Base-by-base conservation (phyloP, 2,888 invertebrate genomes). In the Pachycephus smyrnensis region DNA sequence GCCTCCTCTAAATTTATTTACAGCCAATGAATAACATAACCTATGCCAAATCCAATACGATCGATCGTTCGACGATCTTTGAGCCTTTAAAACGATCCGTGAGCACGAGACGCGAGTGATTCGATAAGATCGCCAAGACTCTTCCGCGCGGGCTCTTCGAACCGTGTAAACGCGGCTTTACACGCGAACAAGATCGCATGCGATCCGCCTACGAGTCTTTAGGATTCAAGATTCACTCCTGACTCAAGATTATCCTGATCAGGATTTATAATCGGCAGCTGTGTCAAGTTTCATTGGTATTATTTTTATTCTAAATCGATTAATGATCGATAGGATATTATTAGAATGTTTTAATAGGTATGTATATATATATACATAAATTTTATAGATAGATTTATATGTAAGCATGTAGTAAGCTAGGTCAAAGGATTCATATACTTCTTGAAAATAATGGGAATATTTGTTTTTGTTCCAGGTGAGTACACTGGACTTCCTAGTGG, bases 91-190 rank as follows among this genome's bases (percentile, higher is more conserved):
- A 15, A 55, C 55, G 55, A 55, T 23, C 9, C 55, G 55, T 55
- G 55, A 55, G 55, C 55, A 55, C 71, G 71, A 31, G 71, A 71
- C 15, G 71, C 71, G 31, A 33, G 74, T 23, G 74, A 73, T 73
- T 79, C 81, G 85, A 86, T 85, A 85, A 86, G 83, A 84, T 84
- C 81, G 76, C 73, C 71, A 76, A 81, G 80, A 83, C 80, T 76
- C 83, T 83, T 80, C 80, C 82, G 83, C 77, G 81, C 82, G 85
- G 83, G 84, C 80, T 84, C 79, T 78, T 32, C 86, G 84, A 85
- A 81, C 84, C 89, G 85, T 89, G 87, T 88, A 89, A 89, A 89
- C 84, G 86, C 82, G 82, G 83, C 78, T 87, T 86, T 86, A 86
- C 88, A 88, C 88, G 88, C 87, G 81, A 80, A 55, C 78, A 68